Evolutionary conservation across 2,888 invertebrate species (phyloP).

Genomic region (Gibbula magus): DNA sequence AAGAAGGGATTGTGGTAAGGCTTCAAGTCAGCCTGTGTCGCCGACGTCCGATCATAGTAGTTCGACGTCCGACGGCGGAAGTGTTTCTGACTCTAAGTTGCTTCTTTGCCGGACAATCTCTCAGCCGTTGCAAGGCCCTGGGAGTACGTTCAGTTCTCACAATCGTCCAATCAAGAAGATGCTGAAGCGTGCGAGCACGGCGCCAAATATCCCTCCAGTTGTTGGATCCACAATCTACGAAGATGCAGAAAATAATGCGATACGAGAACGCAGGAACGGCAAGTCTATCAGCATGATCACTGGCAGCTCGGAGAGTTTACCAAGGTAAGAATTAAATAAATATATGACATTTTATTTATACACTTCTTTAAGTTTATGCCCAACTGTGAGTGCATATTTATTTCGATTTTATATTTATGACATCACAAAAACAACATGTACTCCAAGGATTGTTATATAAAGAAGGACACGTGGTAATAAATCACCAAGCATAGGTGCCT

Average conservation of each 20-base stretch:
- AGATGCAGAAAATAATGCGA: constrained; percentile 32
- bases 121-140: constrained; percentile 24
- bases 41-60: constrained; percentile 5
- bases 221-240: constrained; percentile 26
- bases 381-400: too few relatives aligned
- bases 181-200: constrained; percentile 58
- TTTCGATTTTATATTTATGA: too few relatives aligned
- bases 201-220: constrained; percentile 43
- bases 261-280: constrained; percentile 32
- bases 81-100: background rate
- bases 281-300: constrained; percentile 67
- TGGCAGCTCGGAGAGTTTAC: constrained; percentile 72
- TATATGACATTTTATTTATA: background rate
- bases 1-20: background rate
- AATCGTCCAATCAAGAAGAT: constrained; percentile 56
- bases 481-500: too few relatives aligned
- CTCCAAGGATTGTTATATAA: too few relatives aligned
- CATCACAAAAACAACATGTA: too few relatives aligned
- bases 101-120: constrained; percentile 22
- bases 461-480: too few relatives aligned
- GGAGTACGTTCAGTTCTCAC: constrained; percentile 34
- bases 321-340: constrained; percentile 31
- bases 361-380: too few relatives aligned
- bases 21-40: background rate
- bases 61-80: background rate